Evolutionary conservation across 2,888 invertebrate genomes (phyloP), one percentile per base, ranked within the genome.

Genomic region (Drosophila bunnanda): DNA sequence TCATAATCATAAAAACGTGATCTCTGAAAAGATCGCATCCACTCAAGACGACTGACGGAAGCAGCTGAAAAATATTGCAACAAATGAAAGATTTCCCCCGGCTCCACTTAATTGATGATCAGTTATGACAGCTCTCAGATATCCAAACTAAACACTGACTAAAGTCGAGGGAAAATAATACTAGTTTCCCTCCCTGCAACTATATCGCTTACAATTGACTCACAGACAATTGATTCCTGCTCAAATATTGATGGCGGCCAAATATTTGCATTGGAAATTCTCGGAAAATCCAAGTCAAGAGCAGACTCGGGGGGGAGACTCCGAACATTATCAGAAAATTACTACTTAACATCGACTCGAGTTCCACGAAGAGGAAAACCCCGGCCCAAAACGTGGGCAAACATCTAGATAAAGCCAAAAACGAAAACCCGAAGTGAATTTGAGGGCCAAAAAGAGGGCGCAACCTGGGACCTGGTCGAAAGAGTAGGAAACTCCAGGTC

Each of bases 271-370:
- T 65, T 71, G 44, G 54, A 17, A 68, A 75, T 78, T 78, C 77
- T 28, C 13, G 56, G 68, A 66, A 61, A 55, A 61, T 43, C 69
- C 28, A 41, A 62, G 54, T 34, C 43, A 43, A 30, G 38, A 54
- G 28, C 8, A 17, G 22, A 43, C 38, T 9, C 15, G 36, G 4
- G 46, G 32, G 3, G 50, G 34, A 44, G 20, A 28, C 8, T 44
- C 41, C 25, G 43, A 15, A 54, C 44, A 61, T 86, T 89, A 89
- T 90, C 90, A 78, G 88, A 85, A 90, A 89, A 90, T 90, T 73
- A 90, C 90, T 88, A 87, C 87, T 90, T 86, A 89, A 90, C 89
- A 90, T 89, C 88, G 72, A 60, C 22, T 36, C 30, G 68, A 83
- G 77, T 89, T 89, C 90, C 75, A 78, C 50, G 83, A 81, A 88